phyloP scores from a whole-genome alignment of 2,113 vertebrate species.

The Paracanthobrama guichenoti region DNA sequence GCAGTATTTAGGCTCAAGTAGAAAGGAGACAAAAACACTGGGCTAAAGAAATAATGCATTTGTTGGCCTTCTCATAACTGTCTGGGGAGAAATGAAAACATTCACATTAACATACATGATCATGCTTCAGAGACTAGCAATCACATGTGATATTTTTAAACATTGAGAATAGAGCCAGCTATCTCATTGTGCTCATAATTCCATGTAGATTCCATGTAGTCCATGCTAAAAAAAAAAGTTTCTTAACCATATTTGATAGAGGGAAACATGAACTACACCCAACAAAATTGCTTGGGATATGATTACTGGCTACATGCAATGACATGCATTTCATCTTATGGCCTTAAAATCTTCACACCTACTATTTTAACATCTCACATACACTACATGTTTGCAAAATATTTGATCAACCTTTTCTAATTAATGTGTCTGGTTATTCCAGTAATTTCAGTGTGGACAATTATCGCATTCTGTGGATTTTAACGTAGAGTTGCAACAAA shows the following conservation, averaged over 20 bases:
- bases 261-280: neutral
- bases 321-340: neutral
- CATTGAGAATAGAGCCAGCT: slow-evolving; percentile 78
- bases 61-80: neutral
- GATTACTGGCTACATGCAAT: neutral
- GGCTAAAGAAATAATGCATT: slow-evolving; percentile 33
- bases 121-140: slow-evolving; percentile 3
- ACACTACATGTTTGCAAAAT: neutral
- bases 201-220: slow-evolving; percentile 25
- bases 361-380: slow-evolving; percentile 9
- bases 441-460: neutral
- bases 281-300: neutral
- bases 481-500: neutral
- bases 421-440: neutral
- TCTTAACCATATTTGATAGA: neutral
- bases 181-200: slow-evolving; percentile 70
- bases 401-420: neutral
- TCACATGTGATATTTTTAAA: slow-evolving; percentile 47
- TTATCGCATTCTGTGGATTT: neutral
- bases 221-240: neutral
- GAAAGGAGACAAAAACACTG: slow-evolving; percentile 51
- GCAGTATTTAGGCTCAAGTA: slow-evolving; percentile 63
- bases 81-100: slow-evolving; percentile 6
- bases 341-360: neutral
- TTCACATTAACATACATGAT: slow-evolving; percentile 11